A percentile compares a stretch with the other conserved stretches of the same genome.
These are phyloP conservation scores for Glaucidium brasilianum DNA, from an alignment of 2,113 vertebrate genomes.

Conservation along the genomic window DNA sequence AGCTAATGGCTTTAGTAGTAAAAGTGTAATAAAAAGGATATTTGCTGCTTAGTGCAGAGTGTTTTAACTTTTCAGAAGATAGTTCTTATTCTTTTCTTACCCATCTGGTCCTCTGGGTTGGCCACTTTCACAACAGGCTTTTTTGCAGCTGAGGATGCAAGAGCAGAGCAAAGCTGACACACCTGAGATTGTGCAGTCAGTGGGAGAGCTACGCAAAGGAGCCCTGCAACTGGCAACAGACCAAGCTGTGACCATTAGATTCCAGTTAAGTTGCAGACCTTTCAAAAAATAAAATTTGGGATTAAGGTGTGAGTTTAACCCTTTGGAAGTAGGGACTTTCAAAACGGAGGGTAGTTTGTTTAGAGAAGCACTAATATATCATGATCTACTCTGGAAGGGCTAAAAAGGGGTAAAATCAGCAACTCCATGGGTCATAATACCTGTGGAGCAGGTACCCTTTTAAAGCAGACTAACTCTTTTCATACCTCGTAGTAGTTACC, in stretches of 20 bases:
- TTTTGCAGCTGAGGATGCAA: background rate
- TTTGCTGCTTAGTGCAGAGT: background rate
- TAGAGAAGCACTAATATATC: background rate
- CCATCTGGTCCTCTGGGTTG: background rate
- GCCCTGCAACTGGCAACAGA: background rate
- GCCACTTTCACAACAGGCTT: accelerated
- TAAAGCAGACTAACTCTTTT: background rate
- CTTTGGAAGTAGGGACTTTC: background rate
- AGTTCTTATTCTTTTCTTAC: background rate
- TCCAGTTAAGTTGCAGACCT: background rate
- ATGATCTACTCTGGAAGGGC: background rate
- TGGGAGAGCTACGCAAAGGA: background rate
- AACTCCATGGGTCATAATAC: background rate
- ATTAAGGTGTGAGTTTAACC: background rate
- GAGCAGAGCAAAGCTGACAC: background rate
- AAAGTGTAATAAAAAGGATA: background rate
- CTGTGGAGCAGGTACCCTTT: background rate
- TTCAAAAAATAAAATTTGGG: background rate
- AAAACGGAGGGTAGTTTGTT: background rate
- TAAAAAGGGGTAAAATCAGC: background rate
- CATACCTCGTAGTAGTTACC: background rate
- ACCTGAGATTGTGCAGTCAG: background rate
- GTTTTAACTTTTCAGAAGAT: background rate
- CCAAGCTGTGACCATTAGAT: background rate
- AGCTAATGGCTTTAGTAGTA: background rate